A percentile compares a stretch with the other conserved stretches of the same genome.
Conservation (phyloP, 2,113 vertebrate species). For the Brienomyrus longianalis region DNA sequence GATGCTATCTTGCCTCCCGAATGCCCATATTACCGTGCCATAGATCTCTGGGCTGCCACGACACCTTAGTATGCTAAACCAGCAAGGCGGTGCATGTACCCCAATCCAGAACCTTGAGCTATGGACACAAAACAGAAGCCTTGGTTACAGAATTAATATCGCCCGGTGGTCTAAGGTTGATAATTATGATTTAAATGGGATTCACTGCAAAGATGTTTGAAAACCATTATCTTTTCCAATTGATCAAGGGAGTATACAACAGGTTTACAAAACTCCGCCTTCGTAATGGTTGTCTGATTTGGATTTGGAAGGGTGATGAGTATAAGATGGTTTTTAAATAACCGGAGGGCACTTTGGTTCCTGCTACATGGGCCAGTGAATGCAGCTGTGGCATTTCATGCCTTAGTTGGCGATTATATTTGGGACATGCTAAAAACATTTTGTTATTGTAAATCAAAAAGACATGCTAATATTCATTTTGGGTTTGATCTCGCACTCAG, state of each 20-base stretch:
- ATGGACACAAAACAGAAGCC: neutral
- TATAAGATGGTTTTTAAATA: neutral
- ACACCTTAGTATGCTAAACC: neutral
- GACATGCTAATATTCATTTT: neutral
- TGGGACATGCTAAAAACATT: neutral
- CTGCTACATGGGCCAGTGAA: neutral
- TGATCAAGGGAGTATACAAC: neutral
- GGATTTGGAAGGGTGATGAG: neutral
- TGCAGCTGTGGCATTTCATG: neutral
- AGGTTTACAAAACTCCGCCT: neutral
- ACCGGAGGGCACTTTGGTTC: neutral
- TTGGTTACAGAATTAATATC: neutral
- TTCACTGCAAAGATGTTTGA: neutral
- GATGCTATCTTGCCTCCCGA: neutral
- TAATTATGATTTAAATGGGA: neutral
- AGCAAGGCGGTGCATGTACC: neutral
- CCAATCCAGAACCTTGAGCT: neutral
- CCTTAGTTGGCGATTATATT: neutral
- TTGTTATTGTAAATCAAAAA: neutral
- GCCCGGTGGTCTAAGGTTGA: neutral
- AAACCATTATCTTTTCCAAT: neutral
- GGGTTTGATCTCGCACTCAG: neutral
- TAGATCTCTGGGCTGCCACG: neutral
- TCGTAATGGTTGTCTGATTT: neutral
- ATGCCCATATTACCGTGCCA: neutral